These are phyloP conservation scores for Prunella himalayana DNA, from an alignment of 2,113 vertebrate species.

Conservation along the genomic window DNA sequence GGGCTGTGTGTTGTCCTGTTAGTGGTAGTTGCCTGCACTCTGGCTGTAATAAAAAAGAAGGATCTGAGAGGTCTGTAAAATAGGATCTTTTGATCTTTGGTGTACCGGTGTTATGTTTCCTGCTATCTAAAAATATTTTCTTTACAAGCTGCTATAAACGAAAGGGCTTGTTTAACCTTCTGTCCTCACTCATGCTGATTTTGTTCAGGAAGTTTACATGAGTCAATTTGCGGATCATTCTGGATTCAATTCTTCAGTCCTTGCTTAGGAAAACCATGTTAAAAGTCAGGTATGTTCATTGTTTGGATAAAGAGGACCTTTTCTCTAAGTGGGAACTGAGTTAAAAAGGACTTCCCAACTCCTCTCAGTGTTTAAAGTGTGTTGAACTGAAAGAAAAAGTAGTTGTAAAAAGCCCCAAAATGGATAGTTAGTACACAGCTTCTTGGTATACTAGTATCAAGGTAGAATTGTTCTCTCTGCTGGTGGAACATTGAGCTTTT, in stretches of 20 bases:
- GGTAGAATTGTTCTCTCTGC: background rate
- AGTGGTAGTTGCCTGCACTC: background rate
- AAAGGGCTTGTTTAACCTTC: slow-evolving; percentile 40
- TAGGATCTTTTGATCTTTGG: slow-evolving; percentile 43
- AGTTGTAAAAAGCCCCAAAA: background rate
- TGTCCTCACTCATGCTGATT: background rate
- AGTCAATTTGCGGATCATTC: background rate
- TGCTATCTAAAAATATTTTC: slow-evolving; percentile 55
- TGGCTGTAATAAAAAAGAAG: background rate
- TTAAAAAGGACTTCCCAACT: background rate
- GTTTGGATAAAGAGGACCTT: background rate
- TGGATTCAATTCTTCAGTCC: background rate
- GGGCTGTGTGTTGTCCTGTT: background rate
- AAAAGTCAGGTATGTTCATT: background rate
- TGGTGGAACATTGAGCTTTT: background rate
- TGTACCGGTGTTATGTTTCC: slow-evolving; percentile 11
- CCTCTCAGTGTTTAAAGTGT: background rate
- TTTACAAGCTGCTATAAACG: slow-evolving; percentile 30
- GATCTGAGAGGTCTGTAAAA: background rate
- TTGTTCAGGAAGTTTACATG: background rate
- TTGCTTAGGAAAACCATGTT: background rate
- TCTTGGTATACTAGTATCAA: background rate
- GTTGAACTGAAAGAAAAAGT: background rate
- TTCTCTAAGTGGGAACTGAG: background rate
- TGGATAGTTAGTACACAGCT: background rate